Percentiles rank a stretch among this genome's conserved stretches.
phyloP scores from a whole-genome alignment of 2,797 vertebrate genomes.

The Malurus splendens region DNA sequence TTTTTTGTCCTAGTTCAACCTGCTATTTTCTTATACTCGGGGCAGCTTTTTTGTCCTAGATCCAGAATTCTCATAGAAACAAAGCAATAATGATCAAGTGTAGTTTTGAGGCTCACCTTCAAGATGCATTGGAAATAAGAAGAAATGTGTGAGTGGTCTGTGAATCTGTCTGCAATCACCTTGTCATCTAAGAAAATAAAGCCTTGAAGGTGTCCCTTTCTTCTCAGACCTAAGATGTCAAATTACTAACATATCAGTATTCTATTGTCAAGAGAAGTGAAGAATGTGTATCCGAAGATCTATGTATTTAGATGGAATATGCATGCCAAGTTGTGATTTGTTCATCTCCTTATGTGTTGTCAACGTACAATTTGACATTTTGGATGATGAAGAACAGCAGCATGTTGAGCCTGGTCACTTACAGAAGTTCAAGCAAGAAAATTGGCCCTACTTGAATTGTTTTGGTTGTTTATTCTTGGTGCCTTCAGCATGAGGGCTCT shows the following conservation, averaged over 20 bases:
- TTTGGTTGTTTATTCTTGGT: slow-evolving; percentile 1
- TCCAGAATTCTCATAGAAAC: background rate
- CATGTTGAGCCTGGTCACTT: background rate
- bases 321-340: background rate
- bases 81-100: background rate
- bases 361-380: background rate
- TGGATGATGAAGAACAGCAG: background rate
- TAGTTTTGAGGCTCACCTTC: background rate
- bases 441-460: background rate
- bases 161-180: background rate
- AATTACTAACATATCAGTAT: background rate
- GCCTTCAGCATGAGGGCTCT: slow-evolving; percentile 16
- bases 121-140: background rate
- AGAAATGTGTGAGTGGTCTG: background rate
- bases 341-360: background rate
- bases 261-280: background rate
- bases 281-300: background rate
- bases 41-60: background rate
- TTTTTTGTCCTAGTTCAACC: background rate
- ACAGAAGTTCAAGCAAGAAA: slow-evolving; percentile 8
- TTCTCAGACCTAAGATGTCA: background rate
- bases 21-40: background rate
- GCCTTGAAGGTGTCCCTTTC: background rate
- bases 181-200: background rate
- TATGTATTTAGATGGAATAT: background rate